Conservation (phyloP, 2,113 vertebrate genomes). For the Alouatta palliata region DNA sequence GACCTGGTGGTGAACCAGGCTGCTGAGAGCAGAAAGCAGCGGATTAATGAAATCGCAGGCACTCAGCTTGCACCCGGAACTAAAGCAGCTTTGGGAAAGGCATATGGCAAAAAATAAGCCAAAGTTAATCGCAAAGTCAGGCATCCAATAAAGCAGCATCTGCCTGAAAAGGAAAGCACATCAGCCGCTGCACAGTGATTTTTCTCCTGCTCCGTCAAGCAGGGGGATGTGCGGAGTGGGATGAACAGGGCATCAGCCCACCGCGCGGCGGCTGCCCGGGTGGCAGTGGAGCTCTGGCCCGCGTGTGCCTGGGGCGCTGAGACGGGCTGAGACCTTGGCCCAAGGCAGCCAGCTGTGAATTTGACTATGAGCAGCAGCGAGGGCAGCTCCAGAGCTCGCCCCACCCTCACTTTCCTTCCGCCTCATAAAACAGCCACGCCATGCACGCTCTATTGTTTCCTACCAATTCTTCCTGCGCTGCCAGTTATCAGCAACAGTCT, state of each 20-base stretch:
- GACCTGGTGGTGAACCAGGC: neutral
- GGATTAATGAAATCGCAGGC: conserved; percentile 50
- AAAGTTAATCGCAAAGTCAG: conserved; percentile 67
- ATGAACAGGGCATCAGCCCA: conserved; percentile 56
- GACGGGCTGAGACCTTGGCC: neutral
- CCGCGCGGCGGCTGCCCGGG: neutral
- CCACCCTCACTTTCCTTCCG: neutral
- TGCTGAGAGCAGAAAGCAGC: neutral
- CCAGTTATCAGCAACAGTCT: conserved; percentile 46
- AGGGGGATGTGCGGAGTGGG: neutral
- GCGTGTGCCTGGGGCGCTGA: neutral
- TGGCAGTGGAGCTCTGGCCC: neutral
- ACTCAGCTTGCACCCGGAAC: conserved; percentile 44
- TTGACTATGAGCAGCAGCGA: neutral
- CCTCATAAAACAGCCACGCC: conserved; percentile 12
- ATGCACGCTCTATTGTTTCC: neutral
- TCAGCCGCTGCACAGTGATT: neutral
- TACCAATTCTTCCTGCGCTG: neutral
- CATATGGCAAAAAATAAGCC: conserved; percentile 48
- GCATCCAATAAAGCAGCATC: conserved; percentile 65
- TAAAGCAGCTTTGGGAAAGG: conserved; percentile 62
- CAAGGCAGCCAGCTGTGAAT: neutral
- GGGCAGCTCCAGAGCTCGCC: neutral
- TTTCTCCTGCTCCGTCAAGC: conserved; percentile 48
- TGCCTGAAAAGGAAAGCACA: conserved; percentile 64